Evolutionary conservation across 2,888 invertebrate species (phyloP).

Genomic region (Meganola albula): DNA sequence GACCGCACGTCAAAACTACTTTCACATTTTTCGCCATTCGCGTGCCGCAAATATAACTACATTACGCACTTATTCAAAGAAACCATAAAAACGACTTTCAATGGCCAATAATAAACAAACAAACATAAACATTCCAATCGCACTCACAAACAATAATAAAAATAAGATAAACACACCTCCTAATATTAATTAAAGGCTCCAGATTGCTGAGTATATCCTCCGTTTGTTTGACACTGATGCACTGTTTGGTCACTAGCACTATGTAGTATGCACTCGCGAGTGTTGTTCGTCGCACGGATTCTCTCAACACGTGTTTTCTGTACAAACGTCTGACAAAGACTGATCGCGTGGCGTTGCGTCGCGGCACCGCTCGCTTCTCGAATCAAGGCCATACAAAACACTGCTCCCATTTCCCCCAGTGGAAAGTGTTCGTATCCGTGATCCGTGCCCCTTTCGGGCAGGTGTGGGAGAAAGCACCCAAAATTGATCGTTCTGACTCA

Average conservation of each 20-base stretch:
- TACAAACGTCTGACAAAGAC: constrained; percentile 42
- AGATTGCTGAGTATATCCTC: constrained; percentile 56
- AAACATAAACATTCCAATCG: constrained; percentile 33
- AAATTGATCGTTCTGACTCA: constrained; percentile 66
- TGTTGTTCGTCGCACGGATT: too few species aligned
- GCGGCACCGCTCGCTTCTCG: constrained; percentile 38
- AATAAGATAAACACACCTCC: constrained; percentile 47
- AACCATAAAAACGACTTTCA: constrained; percentile 29
- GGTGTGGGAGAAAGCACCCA: constrained; percentile 75
- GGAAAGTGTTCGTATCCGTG: constrained; percentile 74
- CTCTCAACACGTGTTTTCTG: constrained; percentile 24
- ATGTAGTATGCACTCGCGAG: constrained; percentile 53
- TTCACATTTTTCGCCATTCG: constrained; percentile 52
- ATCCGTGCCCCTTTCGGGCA: constrained; percentile 69
- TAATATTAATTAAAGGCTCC: constrained; percentile 52
- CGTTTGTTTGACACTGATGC: constrained; percentile 40
- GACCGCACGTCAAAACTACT: constrained; percentile 39
- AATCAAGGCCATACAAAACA: constrained; percentile 73
- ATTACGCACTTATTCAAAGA: constrained; percentile 14
- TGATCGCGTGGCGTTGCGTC: constrained; percentile 35
- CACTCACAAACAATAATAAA: constrained; percentile 18
- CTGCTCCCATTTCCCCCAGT: constrained; percentile 69
- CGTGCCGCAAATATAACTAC: constrained; percentile 17
- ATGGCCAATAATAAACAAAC: constrained; percentile 35
- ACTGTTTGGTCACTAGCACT: constrained; percentile 41